These are phyloP conservation scores for Galago senegalensis DNA, from an alignment of 2,797 vertebrate genomes.

Conservation along the genomic window DNA sequence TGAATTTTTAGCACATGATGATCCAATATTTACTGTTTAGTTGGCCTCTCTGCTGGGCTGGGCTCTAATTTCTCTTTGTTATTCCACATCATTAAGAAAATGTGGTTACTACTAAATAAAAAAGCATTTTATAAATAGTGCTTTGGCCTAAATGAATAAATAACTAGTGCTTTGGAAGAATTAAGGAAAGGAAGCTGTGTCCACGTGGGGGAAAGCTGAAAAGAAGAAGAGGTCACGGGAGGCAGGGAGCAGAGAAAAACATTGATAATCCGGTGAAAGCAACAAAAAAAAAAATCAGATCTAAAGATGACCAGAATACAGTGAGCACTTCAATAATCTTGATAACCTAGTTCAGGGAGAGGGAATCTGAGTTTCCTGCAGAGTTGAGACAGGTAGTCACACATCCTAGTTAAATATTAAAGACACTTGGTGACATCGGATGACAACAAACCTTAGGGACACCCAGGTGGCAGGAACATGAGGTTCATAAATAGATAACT, in stretches of 20 bases:
- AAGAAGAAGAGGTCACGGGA: neutral
- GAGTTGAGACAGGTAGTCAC: neutral
- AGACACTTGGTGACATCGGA: neutral
- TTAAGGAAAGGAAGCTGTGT: neutral
- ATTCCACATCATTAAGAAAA: neutral
- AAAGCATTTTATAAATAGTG: neutral
- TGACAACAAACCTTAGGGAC: neutral
- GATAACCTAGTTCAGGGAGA: too few species aligned
- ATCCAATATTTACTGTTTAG: neutral
- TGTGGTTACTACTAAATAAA: neutral
- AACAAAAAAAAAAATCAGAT: neutral
- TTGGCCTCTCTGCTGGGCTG: neutral
- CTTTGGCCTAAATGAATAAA: neutral
- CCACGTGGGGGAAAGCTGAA: neutral
- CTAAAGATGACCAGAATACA: neutral
- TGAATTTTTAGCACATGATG: neutral
- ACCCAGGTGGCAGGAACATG: neutral
- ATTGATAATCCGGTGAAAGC: neutral
- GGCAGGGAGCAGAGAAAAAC: neutral
- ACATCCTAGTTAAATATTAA: slow-evolving; percentile 16
- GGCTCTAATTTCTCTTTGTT: neutral
- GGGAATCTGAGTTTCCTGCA: neutral
- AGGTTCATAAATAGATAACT: neutral
- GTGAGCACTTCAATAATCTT: neutral
- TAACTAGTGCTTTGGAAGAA: neutral